phyloP scores from a whole-genome alignment of 2,888 invertebrate genomes.

The Patella depressa region DNA sequence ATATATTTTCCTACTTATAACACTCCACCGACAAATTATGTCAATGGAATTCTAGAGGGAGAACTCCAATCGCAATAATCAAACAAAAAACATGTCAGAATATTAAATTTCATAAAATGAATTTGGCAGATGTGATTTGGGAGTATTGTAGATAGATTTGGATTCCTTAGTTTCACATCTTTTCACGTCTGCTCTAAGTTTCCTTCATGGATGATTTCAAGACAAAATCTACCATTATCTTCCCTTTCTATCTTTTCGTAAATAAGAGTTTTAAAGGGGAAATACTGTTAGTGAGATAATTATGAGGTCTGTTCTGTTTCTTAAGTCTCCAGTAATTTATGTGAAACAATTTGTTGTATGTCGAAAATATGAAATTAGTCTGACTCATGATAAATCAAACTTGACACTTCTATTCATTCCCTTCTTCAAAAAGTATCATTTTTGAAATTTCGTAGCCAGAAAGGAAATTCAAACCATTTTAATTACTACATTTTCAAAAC shows the following conservation, averaged over 20 bases:
- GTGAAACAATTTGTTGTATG: not conserved
- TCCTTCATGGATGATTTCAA: too few species aligned
- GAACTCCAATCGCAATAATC: not conserved
- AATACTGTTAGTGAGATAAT: too few species aligned
- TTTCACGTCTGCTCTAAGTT: too few species aligned
- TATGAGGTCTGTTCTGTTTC: too few species aligned
- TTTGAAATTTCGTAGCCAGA: not conserved
- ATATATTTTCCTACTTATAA: too few species aligned
- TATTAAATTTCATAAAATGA: not conserved
- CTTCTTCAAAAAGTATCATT: constrained; percentile 4
- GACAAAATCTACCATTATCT: too few species aligned
- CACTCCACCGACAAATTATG: not conserved
- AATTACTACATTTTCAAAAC: not conserved
- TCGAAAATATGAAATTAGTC: not conserved
- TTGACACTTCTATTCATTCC: not conserved
- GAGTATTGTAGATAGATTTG: too few species aligned
- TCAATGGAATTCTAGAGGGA: constrained; percentile 13
- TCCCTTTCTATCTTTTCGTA: too few species aligned
- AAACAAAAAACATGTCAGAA: constrained; percentile 7
- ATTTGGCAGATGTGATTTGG: constrained; percentile 3
- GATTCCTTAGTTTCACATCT: too few species aligned
- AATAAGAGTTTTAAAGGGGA: too few species aligned
- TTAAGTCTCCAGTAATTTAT: too few species aligned
- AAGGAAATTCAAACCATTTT: not conserved
- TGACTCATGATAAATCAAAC: too few species aligned